Evolutionary conservation across 2,113 vertebrate species (phyloP).

Genomic region (Catagonus wagneri): DNA sequence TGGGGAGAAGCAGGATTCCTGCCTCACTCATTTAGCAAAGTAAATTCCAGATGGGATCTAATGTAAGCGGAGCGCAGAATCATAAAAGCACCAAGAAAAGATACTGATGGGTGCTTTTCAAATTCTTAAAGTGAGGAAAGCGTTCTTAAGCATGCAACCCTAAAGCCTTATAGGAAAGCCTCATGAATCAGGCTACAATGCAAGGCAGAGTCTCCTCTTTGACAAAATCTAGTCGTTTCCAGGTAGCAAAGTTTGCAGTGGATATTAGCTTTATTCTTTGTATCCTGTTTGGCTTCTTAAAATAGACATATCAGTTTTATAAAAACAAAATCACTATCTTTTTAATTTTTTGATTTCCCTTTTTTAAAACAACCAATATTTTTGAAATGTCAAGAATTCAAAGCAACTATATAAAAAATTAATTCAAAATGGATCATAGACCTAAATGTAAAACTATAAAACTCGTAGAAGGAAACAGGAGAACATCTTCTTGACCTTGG

Average conservation of each 20-base stretch:
- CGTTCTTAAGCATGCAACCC: background rate
- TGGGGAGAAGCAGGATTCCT: background rate
- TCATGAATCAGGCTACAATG: background rate
- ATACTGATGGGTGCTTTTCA: background rate
- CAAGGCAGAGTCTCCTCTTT: background rate
- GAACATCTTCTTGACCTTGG: background rate
- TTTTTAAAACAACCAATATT: background rate
- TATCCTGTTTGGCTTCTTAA: background rate
- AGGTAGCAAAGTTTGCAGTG: background rate
- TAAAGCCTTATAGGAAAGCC: background rate
- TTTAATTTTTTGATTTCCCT: too few species aligned
- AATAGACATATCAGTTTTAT: background rate
- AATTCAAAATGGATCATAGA: background rate
- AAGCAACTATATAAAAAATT: background rate
- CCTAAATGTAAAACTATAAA: background rate
- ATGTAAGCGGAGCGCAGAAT: background rate
- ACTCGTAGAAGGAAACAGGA: background rate
- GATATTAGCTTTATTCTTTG: background rate
- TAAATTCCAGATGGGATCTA: background rate
- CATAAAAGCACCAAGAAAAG: background rate
- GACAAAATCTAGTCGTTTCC: background rate
- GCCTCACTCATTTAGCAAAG: background rate
- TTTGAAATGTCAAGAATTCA: constrained; percentile 36
- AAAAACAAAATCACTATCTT: background rate
- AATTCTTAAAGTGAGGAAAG: background rate